These are phyloP conservation scores for Acridotheres tristis DNA, from an alignment of 2,797 vertebrate genomes.

Conservation along the genomic window DNA sequence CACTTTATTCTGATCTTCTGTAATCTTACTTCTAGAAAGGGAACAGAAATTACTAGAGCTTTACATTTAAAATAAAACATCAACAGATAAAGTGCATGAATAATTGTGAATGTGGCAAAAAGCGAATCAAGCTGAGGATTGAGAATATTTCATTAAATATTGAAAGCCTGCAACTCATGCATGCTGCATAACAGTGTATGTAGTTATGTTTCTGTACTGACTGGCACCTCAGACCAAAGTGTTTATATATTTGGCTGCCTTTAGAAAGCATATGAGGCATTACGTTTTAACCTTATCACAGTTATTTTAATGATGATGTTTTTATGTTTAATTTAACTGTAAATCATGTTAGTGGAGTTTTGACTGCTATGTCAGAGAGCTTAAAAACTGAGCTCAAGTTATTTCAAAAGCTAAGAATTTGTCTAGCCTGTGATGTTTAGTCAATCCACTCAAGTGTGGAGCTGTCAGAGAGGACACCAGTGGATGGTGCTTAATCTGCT, in stretches of 20 bases:
- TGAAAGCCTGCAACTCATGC: neutral
- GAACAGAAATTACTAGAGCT: neutral
- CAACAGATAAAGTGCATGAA: neutral
- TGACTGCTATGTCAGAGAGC: constrained; percentile 65
- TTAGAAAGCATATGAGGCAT: neutral
- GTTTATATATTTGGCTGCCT: neutral
- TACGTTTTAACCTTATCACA: constrained; percentile 38
- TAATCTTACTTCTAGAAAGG: neutral
- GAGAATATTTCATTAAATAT: constrained; percentile 2
- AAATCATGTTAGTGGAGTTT: constrained; percentile 71
- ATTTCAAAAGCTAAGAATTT: constrained; percentile 60
- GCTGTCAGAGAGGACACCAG: constrained; percentile 30
- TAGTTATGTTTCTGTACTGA: neutral
- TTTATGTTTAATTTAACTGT: constrained; percentile 73
- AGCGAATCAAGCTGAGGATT: neutral
- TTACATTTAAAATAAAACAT: constrained; percentile 16
- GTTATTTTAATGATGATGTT: constrained; percentile 65
- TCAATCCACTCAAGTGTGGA: constrained; percentile 66
- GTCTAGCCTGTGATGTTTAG: constrained; percentile 65
- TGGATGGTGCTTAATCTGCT: constrained; percentile 49
- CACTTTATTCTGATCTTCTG: neutral
- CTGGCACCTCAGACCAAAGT: neutral
- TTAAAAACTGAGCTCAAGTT: constrained; percentile 65
- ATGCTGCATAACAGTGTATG: neutral
- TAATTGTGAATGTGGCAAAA: constrained; percentile 2